phyloP scores from a whole-genome alignment of 2,113 vertebrate species.

The Coracopsis vasa region DNA sequence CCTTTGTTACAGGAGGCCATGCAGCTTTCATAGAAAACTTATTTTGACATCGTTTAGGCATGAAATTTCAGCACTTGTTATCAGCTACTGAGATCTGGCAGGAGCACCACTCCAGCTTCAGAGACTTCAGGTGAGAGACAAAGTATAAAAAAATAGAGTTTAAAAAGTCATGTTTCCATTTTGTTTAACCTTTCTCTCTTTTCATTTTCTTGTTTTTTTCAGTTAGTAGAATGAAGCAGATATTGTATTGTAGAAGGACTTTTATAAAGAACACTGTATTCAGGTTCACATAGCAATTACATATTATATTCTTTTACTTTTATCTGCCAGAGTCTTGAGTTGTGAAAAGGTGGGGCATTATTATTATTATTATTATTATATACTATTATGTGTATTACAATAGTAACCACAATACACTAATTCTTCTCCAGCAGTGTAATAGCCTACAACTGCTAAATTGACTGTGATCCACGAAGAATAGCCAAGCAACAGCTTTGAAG shows the following conservation, averaged over 20 bases:
- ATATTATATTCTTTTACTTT: background rate
- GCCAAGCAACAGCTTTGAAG: background rate
- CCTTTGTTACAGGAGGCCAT: background rate
- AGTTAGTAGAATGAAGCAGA: background rate
- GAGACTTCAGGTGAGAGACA: background rate
- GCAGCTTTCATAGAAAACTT: background rate
- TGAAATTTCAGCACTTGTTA: background rate
- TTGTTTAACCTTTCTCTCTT: background rate
- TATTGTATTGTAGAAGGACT: background rate
- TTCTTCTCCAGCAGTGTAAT: background rate
- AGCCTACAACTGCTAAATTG: background rate
- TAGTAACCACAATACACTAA: background rate
- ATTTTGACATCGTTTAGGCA: background rate
- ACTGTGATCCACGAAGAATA: background rate
- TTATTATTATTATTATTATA: background rate
- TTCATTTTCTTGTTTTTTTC: background rate
- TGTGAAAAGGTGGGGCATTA: background rate
- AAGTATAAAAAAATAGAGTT: background rate
- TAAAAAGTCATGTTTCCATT: background rate
- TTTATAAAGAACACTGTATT: background rate
- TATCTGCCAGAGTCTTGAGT: background rate
- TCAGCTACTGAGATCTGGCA: background rate
- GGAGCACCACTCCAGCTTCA: background rate
- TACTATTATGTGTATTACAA: background rate
- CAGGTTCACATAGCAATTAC: background rate